These are phyloP conservation scores for Centropristis striata DNA, from an alignment of 2,113 vertebrate species.

Conservation along the genomic window DNA sequence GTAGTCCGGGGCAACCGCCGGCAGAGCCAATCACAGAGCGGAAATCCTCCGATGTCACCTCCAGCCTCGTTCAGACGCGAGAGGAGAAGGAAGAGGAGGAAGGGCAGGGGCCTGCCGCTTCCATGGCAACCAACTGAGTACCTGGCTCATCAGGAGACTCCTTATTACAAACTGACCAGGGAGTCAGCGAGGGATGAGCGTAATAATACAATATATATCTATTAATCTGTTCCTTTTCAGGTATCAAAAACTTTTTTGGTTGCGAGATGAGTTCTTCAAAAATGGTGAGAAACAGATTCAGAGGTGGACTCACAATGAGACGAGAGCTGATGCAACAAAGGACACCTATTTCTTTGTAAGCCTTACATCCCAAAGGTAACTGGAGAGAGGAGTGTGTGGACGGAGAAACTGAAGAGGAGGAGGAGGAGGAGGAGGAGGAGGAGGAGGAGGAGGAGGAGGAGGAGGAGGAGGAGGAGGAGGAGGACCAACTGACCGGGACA, in stretches of 20 bases:
- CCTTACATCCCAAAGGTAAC: slow-evolving; percentile 81
- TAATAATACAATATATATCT: slow-evolving; percentile 79
- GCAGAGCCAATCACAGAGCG: slow-evolving; percentile 87
- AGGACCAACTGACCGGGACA: slow-evolving; percentile 45
- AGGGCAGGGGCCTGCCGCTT: slow-evolving; percentile 59
- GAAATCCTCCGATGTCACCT: slow-evolving; percentile 93
- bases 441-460: slow-evolving; percentile 33
- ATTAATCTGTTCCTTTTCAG: slow-evolving; percentile 84
- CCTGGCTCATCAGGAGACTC: slow-evolving; percentile 58
- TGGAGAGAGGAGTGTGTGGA: slow-evolving; percentile 51
- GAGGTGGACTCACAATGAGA: slow-evolving; percentile 55
- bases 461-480: slow-evolving; percentile 23
- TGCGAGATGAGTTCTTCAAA: slow-evolving; percentile 57
- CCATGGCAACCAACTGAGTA: slow-evolving; percentile 82
- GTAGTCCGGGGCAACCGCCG: slow-evolving; percentile 88
- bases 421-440: slow-evolving; percentile 15
- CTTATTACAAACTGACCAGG: slow-evolving; percentile 67
- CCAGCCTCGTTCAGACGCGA: slow-evolving; percentile 91
- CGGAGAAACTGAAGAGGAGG: slow-evolving; percentile 24
- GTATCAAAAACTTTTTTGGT: slow-evolving; percentile 76
- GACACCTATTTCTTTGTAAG: slow-evolving; percentile 76
- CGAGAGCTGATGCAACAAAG: slow-evolving; percentile 69
- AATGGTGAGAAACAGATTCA: slow-evolving; percentile 57
- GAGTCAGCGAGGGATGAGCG: slow-evolving; percentile 64
- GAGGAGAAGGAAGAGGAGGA: slow-evolving; percentile 92